Base-by-base conservation (phyloP, 2,888 invertebrate genomes). In the Tribolium freemani region DNA sequence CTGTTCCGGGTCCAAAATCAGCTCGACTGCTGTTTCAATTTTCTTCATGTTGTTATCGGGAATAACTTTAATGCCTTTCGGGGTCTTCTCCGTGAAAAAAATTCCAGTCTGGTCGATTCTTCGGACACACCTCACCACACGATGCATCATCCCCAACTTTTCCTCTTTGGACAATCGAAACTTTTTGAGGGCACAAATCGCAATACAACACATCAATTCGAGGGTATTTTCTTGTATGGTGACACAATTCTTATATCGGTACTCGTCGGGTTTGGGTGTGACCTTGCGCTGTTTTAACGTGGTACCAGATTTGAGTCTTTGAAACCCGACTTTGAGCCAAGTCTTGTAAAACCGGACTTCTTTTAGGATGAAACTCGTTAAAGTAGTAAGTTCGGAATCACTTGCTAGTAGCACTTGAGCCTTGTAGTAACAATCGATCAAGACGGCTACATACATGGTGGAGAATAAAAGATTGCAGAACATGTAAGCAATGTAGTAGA, bases 391-490 rank as follows among this genome's bases (percentile, higher is more conserved):
- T 75, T 75, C 20, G 69, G 63, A 76, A n/a, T 76, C 64, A 54
- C 78, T 76, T 0, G 82, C 78, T 46, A 80, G 75, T 1, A 48
- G 56, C 13, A 11, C 16, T 21, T 53, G 53, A 6, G 48, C 11
- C 13, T 48, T 21, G 66, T 81, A 81, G 26, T 74, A 73, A 20
- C 10, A 48, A 13, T 79, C 73, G 0, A 76, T 78, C 31, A 82
- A 76, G 4, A 81, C 70, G 5, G 78, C 76, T 11, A 80, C 66
- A 46, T 79, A 80, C 1, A 79, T 20, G 8, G 75, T 81, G 44
- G 67, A n/a, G 53, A 53, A n/a, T 3, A 53, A 10, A 2, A 80
- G 13, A 5, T 72, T 77, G n/a, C 69, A 31, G 2, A 81, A 5
- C 68, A 76, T 76, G 48, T 69, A 81, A n/a, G 71, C 13, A 3